Base-by-base conservation (phyloP, 2,113 vertebrate species). In the Lamprologus lemairii region DNA sequence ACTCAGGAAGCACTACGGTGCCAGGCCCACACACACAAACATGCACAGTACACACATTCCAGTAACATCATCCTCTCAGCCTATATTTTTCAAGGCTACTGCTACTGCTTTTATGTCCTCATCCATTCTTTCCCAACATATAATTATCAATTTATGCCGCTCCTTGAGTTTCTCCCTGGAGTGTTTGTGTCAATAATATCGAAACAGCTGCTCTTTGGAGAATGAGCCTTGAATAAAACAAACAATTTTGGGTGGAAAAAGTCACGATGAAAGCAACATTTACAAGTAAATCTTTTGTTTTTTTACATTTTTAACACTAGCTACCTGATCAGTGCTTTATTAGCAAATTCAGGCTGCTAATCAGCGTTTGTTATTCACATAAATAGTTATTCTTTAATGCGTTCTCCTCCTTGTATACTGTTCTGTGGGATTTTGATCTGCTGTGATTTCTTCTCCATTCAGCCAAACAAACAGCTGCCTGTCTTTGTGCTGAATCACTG, bases 141-240 rank as follows among this genome's bases (percentile, higher is more conserved):
- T 23, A 78, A 49, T 78, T 78, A 78, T 78, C 71, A 78, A 31
- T 78, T 49, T n/a, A 49, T 78, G 71, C 42, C 4, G 9, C 45
- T 78, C 17, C 26, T 78, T 78, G 2, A 9, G 26, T 78, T 49
- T 78, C 42, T 78, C 16, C 26, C 71, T 31, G 80, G 71, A 81
- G 83, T 57, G 79, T 60, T 75, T n/a, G 68, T 53, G 89, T 88
- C 91, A 83, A 85, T 92, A 89, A 57, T 82, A 86, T 47, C 31
- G 23, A 80, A 85, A 82, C 85, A 65, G 68, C 78, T 47, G 33
- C 84, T 92, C 86, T 78, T 83, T 86, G 51, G 58, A 75, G 83
- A 63, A 58, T 2, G 68, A 86, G 19, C 75, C 49, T 42, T 51
- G 37, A 83, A 87, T 71, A 53, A 58, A 84, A 45, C 26, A 84